phyloP scores from a whole-genome alignment of 2,888 invertebrate genomes.

The Polyommatus icarus region DNA sequence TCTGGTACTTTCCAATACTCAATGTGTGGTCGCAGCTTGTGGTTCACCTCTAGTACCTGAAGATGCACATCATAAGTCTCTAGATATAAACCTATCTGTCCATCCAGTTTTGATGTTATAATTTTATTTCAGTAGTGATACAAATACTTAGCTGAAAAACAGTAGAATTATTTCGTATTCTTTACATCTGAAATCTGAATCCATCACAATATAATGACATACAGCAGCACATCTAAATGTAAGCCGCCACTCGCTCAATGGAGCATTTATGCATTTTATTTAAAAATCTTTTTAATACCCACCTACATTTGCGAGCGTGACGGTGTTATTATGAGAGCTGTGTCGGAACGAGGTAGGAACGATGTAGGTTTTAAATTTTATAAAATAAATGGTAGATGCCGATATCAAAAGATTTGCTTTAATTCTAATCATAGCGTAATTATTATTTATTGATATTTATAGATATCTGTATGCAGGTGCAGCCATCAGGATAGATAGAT shows the following conservation, averaged over 20 bases:
- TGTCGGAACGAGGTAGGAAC: background rate
- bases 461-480: no score
- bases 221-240: conserved; percentile 29
- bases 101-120: no score
- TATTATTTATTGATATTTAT: no score
- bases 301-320: conserved; percentile 32
- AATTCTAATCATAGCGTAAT: no score
- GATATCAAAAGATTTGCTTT: no score
- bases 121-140: no score
- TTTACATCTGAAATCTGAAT: background rate
- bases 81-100: no score
- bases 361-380: background rate
- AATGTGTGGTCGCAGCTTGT: no score
- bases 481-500: no score
- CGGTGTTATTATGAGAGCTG: conserved; percentile 9
- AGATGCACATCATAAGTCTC: no score
- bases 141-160: background rate
- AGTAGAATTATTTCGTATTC: background rate
- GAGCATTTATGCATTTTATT: conserved; percentile 52
- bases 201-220: conserved; percentile 22
- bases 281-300: conserved; percentile 49
- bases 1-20: no score
- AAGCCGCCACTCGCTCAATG: conserved; percentile 42
- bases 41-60: no score
- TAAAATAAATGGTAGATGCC: background rate